Evolutionary conservation across 2,113 vertebrate genomes (phyloP).

Genomic region (Eira barbara): DNA sequence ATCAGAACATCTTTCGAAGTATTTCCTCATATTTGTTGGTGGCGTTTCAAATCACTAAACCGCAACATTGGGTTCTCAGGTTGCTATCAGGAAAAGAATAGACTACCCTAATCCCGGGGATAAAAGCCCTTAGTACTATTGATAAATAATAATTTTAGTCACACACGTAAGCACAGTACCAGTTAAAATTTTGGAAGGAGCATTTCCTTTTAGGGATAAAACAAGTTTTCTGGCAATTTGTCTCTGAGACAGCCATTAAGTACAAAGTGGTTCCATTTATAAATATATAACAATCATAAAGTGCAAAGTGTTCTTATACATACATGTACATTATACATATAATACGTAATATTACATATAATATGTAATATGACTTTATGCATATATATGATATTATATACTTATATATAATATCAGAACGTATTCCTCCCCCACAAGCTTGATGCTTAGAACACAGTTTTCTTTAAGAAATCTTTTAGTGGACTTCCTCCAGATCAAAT

Average conservation of each 20-base stretch:
- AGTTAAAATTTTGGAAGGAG: conserved; percentile 43
- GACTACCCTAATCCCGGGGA: accelerated
- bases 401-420: background rate
- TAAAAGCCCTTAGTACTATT: background rate
- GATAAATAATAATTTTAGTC: conserved; percentile 46
- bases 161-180: background rate
- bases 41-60: background rate
- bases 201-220: conserved; percentile 26
- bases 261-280: background rate
- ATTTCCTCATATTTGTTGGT: background rate
- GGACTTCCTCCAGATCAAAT: conserved; percentile 38
- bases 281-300: background rate
- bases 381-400: too few species aligned
- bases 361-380: too few species aligned
- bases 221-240: conserved; percentile 32
- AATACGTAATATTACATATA: too few species aligned
- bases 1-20: background rate
- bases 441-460: background rate
- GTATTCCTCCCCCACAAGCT: background rate
- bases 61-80: background rate
- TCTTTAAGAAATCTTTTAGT: conserved; percentile 51
- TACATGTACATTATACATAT: too few species aligned
- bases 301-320: too few species aligned
- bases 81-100: conserved; percentile 14
- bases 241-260: conserved; percentile 50